A percentile compares a stretch with the other conserved stretches of the same genome.
Evolutionary conservation across 2,797 vertebrate genomes (phyloP).

Genomic region (Mycteria americana): DNA sequence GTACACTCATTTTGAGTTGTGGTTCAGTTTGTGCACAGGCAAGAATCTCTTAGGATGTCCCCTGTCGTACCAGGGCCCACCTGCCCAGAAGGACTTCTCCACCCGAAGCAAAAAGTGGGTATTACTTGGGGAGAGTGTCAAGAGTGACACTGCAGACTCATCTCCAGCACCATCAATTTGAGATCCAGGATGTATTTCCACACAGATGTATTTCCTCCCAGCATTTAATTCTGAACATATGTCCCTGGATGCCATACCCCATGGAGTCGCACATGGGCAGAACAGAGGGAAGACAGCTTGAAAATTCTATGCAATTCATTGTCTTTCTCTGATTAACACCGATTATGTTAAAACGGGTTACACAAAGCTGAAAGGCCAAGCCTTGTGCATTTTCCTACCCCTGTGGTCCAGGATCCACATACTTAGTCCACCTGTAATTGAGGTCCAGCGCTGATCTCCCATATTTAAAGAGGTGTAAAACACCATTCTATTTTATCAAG

Average conservation of each 20-base stretch:
- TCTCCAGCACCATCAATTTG: background rate
- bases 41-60: background rate
- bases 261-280: background rate
- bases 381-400: background rate
- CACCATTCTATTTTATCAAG: background rate
- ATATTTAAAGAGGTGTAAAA: background rate
- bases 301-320: background rate
- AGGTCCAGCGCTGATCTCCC: background rate
- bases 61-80: background rate
- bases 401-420: background rate
- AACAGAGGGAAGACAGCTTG: background rate
- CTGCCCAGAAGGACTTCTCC: background rate
- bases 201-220: background rate
- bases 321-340: constrained; percentile 17
- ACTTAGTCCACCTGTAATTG: background rate
- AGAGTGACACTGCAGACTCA: background rate
- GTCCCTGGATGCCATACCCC: background rate
- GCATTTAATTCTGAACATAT: background rate
- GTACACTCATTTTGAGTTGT: background rate
- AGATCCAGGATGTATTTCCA: background rate
- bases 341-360: background rate
- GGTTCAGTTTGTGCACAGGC: background rate
- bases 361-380: background rate
- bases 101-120: background rate
- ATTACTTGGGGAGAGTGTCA: background rate